Conservation (phyloP, 2,113 vertebrate genomes). For the Eolophus roseicapilla region DNA sequence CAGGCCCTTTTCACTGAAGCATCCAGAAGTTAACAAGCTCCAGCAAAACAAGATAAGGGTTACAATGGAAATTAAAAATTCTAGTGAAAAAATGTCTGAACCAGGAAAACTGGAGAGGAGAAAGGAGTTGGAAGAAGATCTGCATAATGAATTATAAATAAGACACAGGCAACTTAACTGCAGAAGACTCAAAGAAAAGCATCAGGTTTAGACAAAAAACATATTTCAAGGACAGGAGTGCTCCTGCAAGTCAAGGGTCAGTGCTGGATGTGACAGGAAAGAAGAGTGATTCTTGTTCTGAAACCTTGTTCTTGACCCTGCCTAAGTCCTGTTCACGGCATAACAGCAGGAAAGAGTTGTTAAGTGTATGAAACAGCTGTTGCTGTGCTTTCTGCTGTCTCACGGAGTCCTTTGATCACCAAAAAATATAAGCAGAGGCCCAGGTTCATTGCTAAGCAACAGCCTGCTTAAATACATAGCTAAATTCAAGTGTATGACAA, state of each 20-base stretch:
- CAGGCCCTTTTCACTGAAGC: not conserved
- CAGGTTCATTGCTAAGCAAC: not conserved
- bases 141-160: not conserved
- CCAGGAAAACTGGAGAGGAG: not conserved
- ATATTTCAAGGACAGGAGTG: not conserved
- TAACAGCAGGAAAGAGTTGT: not conserved
- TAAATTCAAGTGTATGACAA: not conserved
- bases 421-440: not conserved
- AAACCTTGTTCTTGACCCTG: not conserved
- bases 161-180: not conserved
- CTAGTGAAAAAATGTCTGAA: not conserved
- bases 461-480: not conserved
- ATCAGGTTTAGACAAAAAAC: not conserved
- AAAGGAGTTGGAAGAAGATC: not conserved
- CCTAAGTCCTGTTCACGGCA: not conserved
- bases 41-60: not conserved
- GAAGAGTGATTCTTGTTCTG: not conserved
- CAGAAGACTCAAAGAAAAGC: not conserved
- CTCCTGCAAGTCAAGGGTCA: not conserved
- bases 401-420: not conserved
- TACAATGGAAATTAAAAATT: not conserved
- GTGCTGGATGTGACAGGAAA: not conserved
- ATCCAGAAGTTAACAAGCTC: not conserved
- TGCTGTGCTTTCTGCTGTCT: not conserved
- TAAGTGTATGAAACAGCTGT: not conserved